Percentiles rank a stretch among this genome's conserved stretches.
Evolutionary conservation across 2,797 vertebrate genomes (phyloP).

Genomic region (Podarcis siculus): DNA sequence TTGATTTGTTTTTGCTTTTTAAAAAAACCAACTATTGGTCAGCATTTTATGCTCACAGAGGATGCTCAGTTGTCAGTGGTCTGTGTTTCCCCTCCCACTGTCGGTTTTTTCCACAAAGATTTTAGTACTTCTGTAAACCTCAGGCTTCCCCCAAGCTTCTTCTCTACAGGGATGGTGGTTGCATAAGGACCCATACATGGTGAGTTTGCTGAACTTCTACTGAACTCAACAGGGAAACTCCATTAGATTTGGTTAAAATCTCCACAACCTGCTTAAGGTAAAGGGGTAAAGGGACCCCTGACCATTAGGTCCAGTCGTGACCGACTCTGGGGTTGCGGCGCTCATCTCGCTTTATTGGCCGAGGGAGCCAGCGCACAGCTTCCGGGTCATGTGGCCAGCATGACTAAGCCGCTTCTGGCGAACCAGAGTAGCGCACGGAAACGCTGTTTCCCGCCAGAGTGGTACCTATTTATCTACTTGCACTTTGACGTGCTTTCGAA

Average conservation of each 20-base stretch:
- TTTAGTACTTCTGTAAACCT: neutral
- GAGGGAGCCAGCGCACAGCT: too few species aligned
- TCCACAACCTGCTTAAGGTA: neutral
- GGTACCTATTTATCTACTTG: too few species aligned
- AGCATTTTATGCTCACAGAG: neutral
- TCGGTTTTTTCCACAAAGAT: neutral
- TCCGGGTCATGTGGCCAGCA: too few species aligned
- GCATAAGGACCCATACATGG: neutral
- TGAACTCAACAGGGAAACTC: neutral
- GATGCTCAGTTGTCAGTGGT: neutral
- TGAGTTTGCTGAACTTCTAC: neutral
- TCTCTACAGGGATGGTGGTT: too few species aligned
- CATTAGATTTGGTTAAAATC: neutral
- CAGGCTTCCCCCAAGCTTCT: neutral
- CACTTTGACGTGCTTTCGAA: too few species aligned
- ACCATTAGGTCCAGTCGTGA: too few species aligned
- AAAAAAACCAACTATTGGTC: neutral
- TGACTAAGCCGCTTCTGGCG: too few species aligned
- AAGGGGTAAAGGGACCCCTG: too few species aligned
- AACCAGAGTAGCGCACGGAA: too few species aligned
- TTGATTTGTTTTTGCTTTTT: neutral
- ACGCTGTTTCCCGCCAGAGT: rapidly evolving
- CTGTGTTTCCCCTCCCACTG: neutral
- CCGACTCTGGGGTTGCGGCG: too few species aligned
- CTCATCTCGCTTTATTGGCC: too few species aligned